phyloP scores from a whole-genome alignment of 2,113 vertebrate species.

The Bungarus multicinctus region DNA sequence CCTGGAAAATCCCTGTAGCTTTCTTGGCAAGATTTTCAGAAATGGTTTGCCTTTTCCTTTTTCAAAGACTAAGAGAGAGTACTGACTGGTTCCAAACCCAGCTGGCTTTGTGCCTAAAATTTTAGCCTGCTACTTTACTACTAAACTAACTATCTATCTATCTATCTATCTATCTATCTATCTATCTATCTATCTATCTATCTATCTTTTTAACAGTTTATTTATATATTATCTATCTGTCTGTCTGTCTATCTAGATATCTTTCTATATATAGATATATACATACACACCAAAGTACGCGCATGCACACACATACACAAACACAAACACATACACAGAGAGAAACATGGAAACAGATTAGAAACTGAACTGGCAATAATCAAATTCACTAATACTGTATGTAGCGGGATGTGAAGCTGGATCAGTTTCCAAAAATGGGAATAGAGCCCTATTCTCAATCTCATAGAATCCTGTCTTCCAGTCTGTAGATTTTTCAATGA shows the following conservation, averaged over 20 bases:
- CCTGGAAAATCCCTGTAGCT: not conserved
- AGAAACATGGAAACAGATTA: not conserved
- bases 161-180: no score
- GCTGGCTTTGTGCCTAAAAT: not conserved
- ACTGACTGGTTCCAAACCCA: not conserved
- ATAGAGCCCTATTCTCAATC: not conserved
- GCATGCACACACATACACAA: not conserved
- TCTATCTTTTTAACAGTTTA: no score
- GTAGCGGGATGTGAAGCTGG: not conserved
- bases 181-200: no score
- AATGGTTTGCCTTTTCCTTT: not conserved
- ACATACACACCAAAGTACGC: not conserved
- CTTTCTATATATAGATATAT: not conserved
- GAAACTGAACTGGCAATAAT: not conserved
- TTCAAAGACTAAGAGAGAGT: not conserved
- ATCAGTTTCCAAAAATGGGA: not conserved
- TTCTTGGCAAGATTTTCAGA: not conserved
- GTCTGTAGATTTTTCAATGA: not conserved
- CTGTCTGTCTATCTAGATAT: no score
- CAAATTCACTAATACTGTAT: not conserved
- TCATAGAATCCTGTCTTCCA: not conserved
- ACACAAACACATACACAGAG: not conserved
- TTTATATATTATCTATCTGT: no score
- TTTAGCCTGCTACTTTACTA: not conserved
- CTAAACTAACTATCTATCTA: not conserved